Evolutionary conservation across 2,797 vertebrate species (phyloP), one percentile per base, ranked within the genome.

Genomic region (Peromyscus aztecus): DNA sequence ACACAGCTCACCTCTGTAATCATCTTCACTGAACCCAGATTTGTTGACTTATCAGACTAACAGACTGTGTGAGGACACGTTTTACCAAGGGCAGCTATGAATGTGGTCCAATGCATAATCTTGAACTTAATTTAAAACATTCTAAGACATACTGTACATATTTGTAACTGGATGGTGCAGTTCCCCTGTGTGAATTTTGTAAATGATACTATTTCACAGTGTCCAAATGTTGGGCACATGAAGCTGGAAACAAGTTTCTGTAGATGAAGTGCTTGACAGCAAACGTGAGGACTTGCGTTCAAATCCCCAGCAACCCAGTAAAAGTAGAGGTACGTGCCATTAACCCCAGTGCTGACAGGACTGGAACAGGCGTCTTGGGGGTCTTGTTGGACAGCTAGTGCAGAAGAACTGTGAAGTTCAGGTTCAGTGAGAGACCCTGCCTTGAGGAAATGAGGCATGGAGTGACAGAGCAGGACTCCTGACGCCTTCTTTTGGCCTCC

Each of bases 1-100:
- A n/a, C 0, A 1, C 7, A 10, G 1, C 0, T 43, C 12, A 21
- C 23, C 31, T 49, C 19, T 29, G 31, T 21, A 61, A 57, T 21
- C 55, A 0, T 61, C 40, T 5, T 67, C 29, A 59, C 61, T 5
- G 37, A 23, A 4, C 46, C 43, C 16, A n/a, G n/a, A 13, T 67
- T 63, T 21, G 46, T 61, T 43, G 29, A 37, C 16, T 2, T 24
- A 23, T 52, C 17, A 19, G 0, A 4, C 67, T 61, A 37, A 52
- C 0, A 13, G 81, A 11, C 2, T 27, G 14, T 9, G 4, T 2
- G 10, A 29, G 10, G 52, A 73, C 23, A 73, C 10, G 55, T 40
- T 57, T 71, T 40, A 40, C n/a, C 67, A 55, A 57, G n/a, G 67
- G 7, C 10, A 52, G 65, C 21, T n/a, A 37, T 37, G 21, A n/a